A percentile compares a stretch with the other conserved stretches of the same genome.
Conservation (phyloP, 92 coral and sea anemone genomes). For the Actinernus sp. region DNA sequence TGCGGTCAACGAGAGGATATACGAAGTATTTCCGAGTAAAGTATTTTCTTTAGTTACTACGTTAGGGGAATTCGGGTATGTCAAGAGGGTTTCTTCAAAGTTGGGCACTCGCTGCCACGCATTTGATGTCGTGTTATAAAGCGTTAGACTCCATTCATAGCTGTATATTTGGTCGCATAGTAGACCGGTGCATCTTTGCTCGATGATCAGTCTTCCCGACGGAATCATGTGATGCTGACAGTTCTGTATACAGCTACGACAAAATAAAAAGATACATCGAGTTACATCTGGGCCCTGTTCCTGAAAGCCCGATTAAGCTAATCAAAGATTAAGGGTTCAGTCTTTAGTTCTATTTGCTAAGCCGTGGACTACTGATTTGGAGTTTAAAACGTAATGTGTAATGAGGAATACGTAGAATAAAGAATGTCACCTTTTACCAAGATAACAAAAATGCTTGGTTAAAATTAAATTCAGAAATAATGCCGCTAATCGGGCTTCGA, state of each 20-base stretch:
- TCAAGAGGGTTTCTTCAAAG: slow-evolving; percentile 56
- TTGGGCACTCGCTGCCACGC: slow-evolving; percentile 51
- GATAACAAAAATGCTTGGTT: no score
- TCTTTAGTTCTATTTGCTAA: no score
- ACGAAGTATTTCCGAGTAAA: slow-evolving; percentile 71
- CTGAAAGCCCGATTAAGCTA: no score
- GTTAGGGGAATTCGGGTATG: slow-evolving; percentile 80
- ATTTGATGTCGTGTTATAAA: slow-evolving; percentile 9
- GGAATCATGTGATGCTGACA: slow-evolving; percentile 67
- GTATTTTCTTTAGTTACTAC: slow-evolving; percentile 64
- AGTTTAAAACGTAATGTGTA: no score
- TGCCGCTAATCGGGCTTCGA: no score
- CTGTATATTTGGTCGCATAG: slow-evolving; percentile 46
- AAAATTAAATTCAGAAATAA: no score
- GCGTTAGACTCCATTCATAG: slow-evolving; percentile 60
- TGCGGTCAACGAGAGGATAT: slow-evolving; percentile 52
- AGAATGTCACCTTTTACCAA: no score
- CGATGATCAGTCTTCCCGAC: slow-evolving; percentile 66
- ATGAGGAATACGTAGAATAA: no score
- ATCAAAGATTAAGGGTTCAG: no score
- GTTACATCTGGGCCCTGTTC: not conserved
- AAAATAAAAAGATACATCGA: not conserved
- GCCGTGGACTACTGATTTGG: no score
- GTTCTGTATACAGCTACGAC: slow-evolving; percentile 72
- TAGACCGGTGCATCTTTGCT: slow-evolving; percentile 64